Evolutionary conservation across 2,797 vertebrate species (phyloP), one percentile per base, ranked within the genome.

Genomic region (Ispidina lecontei): DNA sequence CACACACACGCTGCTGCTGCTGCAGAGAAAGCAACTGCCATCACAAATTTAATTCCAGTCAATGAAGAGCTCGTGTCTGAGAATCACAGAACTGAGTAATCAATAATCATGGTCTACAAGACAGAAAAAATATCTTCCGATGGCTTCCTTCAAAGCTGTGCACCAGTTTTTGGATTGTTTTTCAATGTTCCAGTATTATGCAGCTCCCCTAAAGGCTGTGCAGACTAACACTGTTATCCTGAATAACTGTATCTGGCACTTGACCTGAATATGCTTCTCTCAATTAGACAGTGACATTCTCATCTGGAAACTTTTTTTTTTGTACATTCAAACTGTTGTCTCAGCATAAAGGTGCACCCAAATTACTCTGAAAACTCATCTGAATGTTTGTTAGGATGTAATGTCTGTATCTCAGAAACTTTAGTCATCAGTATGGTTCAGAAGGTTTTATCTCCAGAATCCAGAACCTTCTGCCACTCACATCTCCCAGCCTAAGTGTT

Each of bases 241-340:
- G 88, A 92, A 93, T 97, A 97, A 97, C 94, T 44, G 22, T 89
- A 89, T 96, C 94, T 97, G 96, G 96, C 97, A 95, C 89, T 96
- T 98, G 97, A 97, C 97, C 97, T 97, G 94, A 97, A 97, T 97
- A 94, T 94, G 96, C 91, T 98, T 96, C 96, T 97, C 94, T 63
- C 8, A 10, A 97, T 98, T 96, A 98, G 93, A 87, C 95, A 96
- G 95, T 92, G 96, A 95, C 97, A 97, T 97, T 97, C 94, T 97
- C 96, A 96, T 94, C 92, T 73, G 67, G 84, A 94, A 97, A 76
- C 79, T 87, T 84, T 63, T 56, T 46, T 56, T 46, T 89, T 94
- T 95, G 67, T 80, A 52, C 59, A 64, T 65, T 75, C 71, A 91
- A 81, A 93, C 39, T 92, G 84, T 93, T 90, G 75, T 76, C 73